A percentile compares a stretch with the other conserved stretches of the same genome.
phyloP scores from a whole-genome alignment of 2,888 invertebrate species.

The Microplitis manilae region DNA sequence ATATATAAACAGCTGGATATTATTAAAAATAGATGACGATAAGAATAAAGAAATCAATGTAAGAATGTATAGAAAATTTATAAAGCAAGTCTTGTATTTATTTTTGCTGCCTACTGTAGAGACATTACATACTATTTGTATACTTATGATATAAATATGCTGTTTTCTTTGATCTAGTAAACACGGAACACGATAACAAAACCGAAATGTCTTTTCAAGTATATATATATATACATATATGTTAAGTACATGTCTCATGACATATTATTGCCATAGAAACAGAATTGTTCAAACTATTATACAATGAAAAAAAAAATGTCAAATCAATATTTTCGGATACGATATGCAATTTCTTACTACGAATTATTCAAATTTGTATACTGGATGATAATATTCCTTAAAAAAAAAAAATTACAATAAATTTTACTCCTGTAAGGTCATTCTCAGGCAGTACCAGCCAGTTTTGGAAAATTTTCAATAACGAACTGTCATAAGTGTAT shows the following conservation, averaged over 20 bases:
- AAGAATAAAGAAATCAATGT: background rate
- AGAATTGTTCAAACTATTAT: conserved; percentile 10
- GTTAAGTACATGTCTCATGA: conserved; percentile 3
- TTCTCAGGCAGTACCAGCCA: too few relatives aligned
- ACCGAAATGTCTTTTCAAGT: background rate
- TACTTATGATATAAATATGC: background rate
- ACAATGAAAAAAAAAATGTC: background rate
- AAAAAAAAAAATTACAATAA: background rate
- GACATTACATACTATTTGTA: background rate
- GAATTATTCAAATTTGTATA: conserved; percentile 21
- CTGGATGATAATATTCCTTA: conserved; percentile 13
- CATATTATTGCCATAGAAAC: background rate
- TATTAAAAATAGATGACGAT: background rate
- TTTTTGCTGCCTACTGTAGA: conserved; percentile 8
- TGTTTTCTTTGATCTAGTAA: background rate
- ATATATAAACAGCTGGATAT: conserved; percentile 1
- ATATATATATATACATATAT: background rate
- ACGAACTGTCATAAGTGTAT: too few relatives aligned
- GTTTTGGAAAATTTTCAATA: too few relatives aligned
- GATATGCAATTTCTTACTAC: conserved; percentile 3
- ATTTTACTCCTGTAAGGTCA: background rate
- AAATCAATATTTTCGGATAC: conserved; percentile 33
- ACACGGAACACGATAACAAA: background rate
- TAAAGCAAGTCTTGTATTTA: conserved; percentile 8
- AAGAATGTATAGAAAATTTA: background rate